Base-by-base conservation (phyloP, 2,888 invertebrate genomes). In the Bombylius discolor region DNA sequence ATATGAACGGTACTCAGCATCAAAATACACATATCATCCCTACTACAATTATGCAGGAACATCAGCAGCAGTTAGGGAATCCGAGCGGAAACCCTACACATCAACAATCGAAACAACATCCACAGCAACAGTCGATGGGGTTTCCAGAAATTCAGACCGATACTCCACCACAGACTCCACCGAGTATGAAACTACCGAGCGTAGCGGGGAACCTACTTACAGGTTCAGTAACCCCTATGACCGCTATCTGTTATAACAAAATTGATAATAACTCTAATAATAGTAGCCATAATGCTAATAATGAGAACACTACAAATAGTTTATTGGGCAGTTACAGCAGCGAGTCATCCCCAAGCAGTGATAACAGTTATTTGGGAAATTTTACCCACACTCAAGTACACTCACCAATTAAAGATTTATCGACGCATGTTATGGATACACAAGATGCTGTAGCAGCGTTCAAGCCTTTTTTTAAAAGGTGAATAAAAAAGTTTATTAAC, bases 141-240 rank as follows among this genome's bases (percentile, higher is more conserved):
- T 89, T 90, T 79, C 87, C 89, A 70, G 87, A 90, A 76, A 85
- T 90, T 74, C 85, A 87, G 71, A 81, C 74, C 65, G 93, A 93
- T 77, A 93, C 93, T 61, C 93, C 92, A 64, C 92, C 92, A 44
- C 92, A 93, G 77, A 94, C 93, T 63, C 93, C 93, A 63, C 93
- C 93, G 71, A 92, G 88, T 78, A 89, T 92, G 89, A 92, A 92
- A 76, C 81, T 90, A 69, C 86, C 88, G 68, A 87, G 85, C 74
- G 85, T 84, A 65, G 82, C 84, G 71, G 83, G 83, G 74, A 85
- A 82, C 66, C 79, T 85, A 65, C 81, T 84, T 70, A 70, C 73
- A 80, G 82, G 76, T 81, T 80, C 71, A 66, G 77, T 77, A 70
- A 77, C 77, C 75, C 70, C 72, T 75, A 75, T 71, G 73, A 74